Evolutionary conservation across 2,797 vertebrate genomes (phyloP), one percentile per base, ranked within the genome.

Genomic region (Labroides dimidiatus): DNA sequence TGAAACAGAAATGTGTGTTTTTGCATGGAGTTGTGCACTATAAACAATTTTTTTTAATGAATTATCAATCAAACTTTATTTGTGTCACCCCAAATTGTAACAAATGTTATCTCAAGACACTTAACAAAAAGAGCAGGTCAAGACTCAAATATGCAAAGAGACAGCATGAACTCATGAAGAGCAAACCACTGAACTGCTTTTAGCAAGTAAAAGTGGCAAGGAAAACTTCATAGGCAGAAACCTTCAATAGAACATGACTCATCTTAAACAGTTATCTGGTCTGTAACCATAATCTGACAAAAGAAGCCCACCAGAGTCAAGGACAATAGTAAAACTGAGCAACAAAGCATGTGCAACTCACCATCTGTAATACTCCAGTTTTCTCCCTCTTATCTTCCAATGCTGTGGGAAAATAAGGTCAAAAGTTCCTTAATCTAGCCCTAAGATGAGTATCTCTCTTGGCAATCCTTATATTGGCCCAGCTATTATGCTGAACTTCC

Each of bases 401-500:
- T 30, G 80, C 82, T 87, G 89, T 91, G 85, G 87, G 87, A 90
- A 91, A 87, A 62, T 51, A 27, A 72, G 72, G 72, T 82, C 77
- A 68, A 17, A 62, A 70, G 64, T 80, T 84, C 63, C 69, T 79
- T 74, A 66, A 84, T 75, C 69, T 68, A 67, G 76, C 64, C 70
- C 75, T 73, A 82, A 75, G 79, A 88, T 80, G 68, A 49, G 24
- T 82, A 85, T 90, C 85, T 86, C 64, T 84, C 77, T 87, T 86
- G 87, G 81, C 79, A 85, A 71, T 76, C 72, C 80, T 71, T 59
- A 61, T 66, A 82, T 69, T 70, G 72, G 60, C 75, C 54, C 53
- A 69, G 64, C 84, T 86, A 86, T 87, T 90, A 87, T 88, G 77
- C 65, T 78, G 70, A 83, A 89, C 78, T 76, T 77, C 88, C 88